phyloP scores from a whole-genome alignment of 2,888 invertebrate genomes.

The Tetragonisca angustula region DNA sequence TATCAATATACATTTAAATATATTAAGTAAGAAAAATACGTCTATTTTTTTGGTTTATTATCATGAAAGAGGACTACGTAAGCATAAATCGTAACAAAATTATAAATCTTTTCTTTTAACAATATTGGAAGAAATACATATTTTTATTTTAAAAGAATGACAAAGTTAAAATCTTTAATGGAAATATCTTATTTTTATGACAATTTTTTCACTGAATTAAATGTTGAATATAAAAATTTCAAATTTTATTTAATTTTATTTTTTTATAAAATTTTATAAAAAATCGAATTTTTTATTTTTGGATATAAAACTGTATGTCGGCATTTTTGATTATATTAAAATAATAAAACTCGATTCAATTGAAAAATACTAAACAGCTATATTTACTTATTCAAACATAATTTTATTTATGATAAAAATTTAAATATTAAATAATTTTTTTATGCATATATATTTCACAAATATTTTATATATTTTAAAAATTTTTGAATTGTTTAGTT shows the following conservation, averaged over 20 bases:
- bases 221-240: background rate
- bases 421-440: background rate
- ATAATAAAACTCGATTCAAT: background rate
- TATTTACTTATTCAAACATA: background rate
- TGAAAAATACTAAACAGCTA: background rate
- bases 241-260: background rate
- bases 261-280: background rate
- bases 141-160: constrained; percentile 2
- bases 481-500: background rate
- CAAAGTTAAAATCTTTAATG: constrained; percentile 3
- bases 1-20: constrained; percentile 3
- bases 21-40: background rate
- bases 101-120: background rate
- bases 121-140: constrained; percentile 13
- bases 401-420: background rate
- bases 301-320: background rate
- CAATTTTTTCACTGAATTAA: too few species aligned
- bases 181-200: background rate
- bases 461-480: too few species aligned
- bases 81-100: background rate
- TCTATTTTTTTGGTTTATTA: constrained; percentile 9
- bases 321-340: background rate
- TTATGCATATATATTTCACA: background rate
- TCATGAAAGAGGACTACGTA: background rate
- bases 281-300: background rate